Evolutionary conservation across 2,113 vertebrate genomes (phyloP), one percentile per base, ranked within the genome.

Genomic region (Coptodon rendalli): DNA sequence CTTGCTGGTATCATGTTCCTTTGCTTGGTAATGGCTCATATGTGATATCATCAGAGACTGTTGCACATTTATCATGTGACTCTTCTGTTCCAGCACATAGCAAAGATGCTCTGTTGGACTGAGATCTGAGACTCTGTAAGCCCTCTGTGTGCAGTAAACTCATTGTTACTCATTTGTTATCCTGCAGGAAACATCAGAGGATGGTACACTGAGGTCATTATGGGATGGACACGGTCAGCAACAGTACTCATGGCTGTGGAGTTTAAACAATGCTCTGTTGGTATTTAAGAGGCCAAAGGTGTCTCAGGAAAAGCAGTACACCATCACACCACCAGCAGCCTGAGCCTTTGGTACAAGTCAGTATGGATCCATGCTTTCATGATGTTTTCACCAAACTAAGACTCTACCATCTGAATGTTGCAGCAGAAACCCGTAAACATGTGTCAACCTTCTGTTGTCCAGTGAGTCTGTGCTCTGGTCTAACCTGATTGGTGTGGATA

Each of bases 11-110:
- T 22, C 52, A 9, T 52, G 8, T 52, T 52, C 0, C 50, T 9
- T 52, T n/a, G 48, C 45, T 50, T 50, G 48, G 17, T 50, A 50
- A 50, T 50, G 16, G 48, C 7, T 17, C 16, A 19, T 17, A 48
- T 19, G 16, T 50, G 17, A 50, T 7, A 13, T 50, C 48, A 50
- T 50, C 16, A 5, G 7, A 2, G 0, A 53, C 50, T 52, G 50
- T 19, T n/a, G n/a, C n/a, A 52, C 50, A 52, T 52, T 52, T 52
- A 52, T 52, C 17, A 52, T 19, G 50, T 52, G 17, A 52, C 50
- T 0, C 50, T 52, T 52, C 0, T 52, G 50, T 52, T 52, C 19
- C 17, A 52, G 50, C 0, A 52, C 50, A 52, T 53, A 53, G 0
- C 0, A 52, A 3, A 0, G 50, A 53, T 0, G 50, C 50, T 52